Conservation (phyloP, 2,797 vertebrate species). For the Coendou prehensilis region DNA sequence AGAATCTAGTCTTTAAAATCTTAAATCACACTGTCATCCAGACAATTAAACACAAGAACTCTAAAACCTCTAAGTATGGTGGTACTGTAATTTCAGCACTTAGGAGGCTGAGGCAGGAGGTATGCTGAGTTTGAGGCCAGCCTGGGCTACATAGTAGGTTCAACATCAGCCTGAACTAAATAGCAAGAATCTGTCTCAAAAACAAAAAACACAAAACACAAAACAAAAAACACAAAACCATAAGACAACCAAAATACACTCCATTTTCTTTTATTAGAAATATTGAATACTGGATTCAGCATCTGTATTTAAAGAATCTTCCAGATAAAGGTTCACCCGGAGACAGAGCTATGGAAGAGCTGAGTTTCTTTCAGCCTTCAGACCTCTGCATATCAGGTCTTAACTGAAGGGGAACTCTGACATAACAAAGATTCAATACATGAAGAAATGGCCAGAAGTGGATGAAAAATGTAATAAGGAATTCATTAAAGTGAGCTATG, state of each 20-base stretch:
- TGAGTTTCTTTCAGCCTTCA: slow-evolving; percentile 57
- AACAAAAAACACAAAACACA: not conserved
- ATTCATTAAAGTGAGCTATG: slow-evolving; percentile 55
- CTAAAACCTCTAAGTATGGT: not conserved
- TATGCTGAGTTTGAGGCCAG: not conserved
- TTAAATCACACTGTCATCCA: not conserved
- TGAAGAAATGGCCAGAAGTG: slow-evolving; percentile 64
- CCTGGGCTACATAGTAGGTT: not conserved
- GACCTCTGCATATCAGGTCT: slow-evolving; percentile 49
- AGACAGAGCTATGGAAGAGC: not conserved
- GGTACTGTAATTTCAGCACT: not conserved
- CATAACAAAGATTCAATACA: slow-evolving; percentile 56
- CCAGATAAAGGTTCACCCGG: slow-evolving; percentile 55
- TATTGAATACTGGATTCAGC: slow-evolving; percentile 24
- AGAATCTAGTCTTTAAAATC: slow-evolving; percentile 48
- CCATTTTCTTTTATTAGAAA: not conserved
- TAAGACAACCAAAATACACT: not conserved
- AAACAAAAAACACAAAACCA: not conserved
- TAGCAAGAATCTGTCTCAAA: not conserved
- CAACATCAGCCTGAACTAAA: not conserved
- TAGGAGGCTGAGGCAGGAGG: not conserved
- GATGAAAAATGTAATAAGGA: slow-evolving; percentile 61
- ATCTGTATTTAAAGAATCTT: slow-evolving; percentile 53
- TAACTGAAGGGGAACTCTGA: slow-evolving; percentile 50
- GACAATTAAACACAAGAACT: slow-evolving; percentile 6